Evolutionary conservation across 1,140 invertebrate genomes (phyloP).

Genomic region (Drosophila setifemur): DNA sequence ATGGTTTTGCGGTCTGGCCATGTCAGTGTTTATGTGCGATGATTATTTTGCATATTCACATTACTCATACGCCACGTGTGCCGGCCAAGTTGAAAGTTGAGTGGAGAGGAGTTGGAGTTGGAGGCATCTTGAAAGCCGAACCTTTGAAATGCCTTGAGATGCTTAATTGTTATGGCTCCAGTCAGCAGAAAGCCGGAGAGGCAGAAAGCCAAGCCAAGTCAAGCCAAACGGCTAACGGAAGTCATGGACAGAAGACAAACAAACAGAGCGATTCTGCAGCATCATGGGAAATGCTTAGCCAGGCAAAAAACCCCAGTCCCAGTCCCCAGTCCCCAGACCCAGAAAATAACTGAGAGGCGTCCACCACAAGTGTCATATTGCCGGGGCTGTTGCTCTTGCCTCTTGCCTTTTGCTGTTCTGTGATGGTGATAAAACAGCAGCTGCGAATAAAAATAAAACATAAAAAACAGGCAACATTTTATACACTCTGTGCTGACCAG

Average conservation of each 20-base stretch:
- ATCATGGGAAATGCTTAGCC: conserved; percentile 74
- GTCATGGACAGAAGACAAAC: conserved; percentile 76
- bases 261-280: conserved; percentile 74
- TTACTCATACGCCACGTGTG: conserved; percentile 77
- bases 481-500: conserved; percentile 60
- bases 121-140: conserved; percentile 49
- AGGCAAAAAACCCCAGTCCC: conserved; percentile 47
- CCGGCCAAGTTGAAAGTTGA: conserved; percentile 68
- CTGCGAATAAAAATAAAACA: conserved; percentile 39
- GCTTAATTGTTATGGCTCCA: conserved; percentile 35
- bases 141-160: conserved; percentile 39
- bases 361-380: conserved; percentile 78
- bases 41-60: conserved; percentile 56
- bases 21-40: conserved; percentile 16
- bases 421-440: conserved; percentile 52
- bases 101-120: neutral
- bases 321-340: neutral
- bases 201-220: conserved; percentile 28
- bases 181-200: conserved; percentile 53
- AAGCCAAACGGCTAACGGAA: conserved; percentile 67
- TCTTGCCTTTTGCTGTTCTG: neutral
- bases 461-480: conserved; percentile 69
- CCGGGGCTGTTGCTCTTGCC: no score
- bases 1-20: conserved; percentile 60
- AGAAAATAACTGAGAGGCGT: conserved; percentile 43